phyloP scores from a whole-genome alignment of 1,140 invertebrate species.

The Drosophila ananassae region DNA sequence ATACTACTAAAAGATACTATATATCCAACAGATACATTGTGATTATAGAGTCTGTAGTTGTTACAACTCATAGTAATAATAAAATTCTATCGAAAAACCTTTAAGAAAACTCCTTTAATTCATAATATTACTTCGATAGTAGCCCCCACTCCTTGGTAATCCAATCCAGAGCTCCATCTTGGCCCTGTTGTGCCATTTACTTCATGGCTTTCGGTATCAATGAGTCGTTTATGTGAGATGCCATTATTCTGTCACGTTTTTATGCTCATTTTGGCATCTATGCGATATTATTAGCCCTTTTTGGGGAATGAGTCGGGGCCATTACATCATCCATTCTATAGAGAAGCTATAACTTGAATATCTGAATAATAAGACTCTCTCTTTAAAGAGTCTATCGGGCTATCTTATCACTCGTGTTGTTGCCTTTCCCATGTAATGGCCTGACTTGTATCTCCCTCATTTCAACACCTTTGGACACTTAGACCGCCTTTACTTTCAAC shows the following conservation, averaged over 20 bases:
- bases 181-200: too few species aligned
- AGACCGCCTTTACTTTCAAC: conserved; percentile 62
- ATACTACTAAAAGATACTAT: neutral
- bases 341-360: neutral
- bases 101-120: too few species aligned
- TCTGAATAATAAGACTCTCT: too few species aligned
- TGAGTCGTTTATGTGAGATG: conserved; percentile 57
- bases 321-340: conserved; percentile 63
- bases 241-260: conserved; percentile 78
- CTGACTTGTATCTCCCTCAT: conserved; percentile 25
- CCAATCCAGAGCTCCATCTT: neutral
- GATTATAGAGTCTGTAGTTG: neutral
- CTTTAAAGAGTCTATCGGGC: too few species aligned
- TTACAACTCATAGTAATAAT: too few species aligned
- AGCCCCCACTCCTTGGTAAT: too few species aligned
- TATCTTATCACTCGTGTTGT: conserved; percentile 17
- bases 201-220: conserved; percentile 50
- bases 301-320: too few species aligned
- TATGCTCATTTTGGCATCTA: conserved; percentile 39
- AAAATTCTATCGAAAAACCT: too few species aligned
- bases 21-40: conserved; percentile 1
- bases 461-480: conserved; percentile 72
- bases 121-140: too few species aligned
- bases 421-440: conserved; percentile 23
- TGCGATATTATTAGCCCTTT: too few species aligned